Evolutionary conservation across 1,140 invertebrate species (phyloP).

Genomic region (Drosophila lini): DNA sequence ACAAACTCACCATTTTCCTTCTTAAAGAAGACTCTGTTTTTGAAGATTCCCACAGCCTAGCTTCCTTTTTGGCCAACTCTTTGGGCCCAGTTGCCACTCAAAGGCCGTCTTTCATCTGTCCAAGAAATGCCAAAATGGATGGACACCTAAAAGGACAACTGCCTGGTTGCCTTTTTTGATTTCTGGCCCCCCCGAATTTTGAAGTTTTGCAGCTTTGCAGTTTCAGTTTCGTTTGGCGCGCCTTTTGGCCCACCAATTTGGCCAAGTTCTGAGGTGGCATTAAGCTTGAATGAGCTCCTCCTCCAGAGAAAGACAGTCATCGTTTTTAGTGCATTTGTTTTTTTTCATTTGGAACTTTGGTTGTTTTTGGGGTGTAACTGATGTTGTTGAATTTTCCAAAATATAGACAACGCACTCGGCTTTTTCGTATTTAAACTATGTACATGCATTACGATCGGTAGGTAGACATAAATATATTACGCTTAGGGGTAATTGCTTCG

Average conservation of each 20-base stretch:
- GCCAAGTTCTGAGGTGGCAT: constrained; percentile 11
- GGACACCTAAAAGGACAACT: neutral
- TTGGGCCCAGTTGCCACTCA: constrained; percentile 16
- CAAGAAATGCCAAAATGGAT: constrained; percentile 8
- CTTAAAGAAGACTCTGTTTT: too few species aligned
- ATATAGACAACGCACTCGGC: constrained; percentile 18
- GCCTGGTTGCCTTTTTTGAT: constrained; percentile 7
- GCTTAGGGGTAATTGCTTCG: constrained; percentile 56
- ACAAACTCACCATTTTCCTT: too few species aligned
- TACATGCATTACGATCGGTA: constrained; percentile 73
- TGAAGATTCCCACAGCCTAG: too few species aligned
- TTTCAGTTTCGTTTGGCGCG: neutral
- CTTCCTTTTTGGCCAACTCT: neutral
- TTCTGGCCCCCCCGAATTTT: constrained; percentile 7
- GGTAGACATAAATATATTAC: constrained; percentile 50
- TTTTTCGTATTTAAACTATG: constrained; percentile 58
- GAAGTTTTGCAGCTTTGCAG: neutral
- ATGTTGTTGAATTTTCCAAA: constrained; percentile 40
- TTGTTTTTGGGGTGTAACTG: constrained; percentile 16
- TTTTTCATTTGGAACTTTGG: constrained; percentile 53
- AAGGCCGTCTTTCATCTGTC: constrained; percentile 10
- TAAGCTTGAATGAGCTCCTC: constrained; percentile 30
- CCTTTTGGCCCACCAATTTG: neutral
- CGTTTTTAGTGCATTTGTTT: constrained; percentile 34
- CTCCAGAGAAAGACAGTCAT: neutral